These are phyloP conservation scores for Cydia amplana DNA, from an alignment of 1,140 invertebrate species.

Conservation along the genomic window DNA sequence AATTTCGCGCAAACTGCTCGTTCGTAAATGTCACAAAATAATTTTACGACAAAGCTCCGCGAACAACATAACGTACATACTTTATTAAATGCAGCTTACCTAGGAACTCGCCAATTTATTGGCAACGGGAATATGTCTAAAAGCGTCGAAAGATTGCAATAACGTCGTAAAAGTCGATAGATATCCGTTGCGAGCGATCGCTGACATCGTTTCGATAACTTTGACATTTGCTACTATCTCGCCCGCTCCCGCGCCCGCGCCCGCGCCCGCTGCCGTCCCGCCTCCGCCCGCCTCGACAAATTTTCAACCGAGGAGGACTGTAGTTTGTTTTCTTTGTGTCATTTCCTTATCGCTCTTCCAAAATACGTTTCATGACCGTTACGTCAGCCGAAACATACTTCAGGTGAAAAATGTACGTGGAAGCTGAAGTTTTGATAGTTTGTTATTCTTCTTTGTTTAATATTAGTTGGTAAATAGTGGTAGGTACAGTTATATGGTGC, in stretches of 20 bases:
- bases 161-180: constrained; percentile 52
- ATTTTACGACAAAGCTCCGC: constrained; percentile 23
- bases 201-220: constrained; percentile 73
- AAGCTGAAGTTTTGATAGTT: constrained; percentile 52
- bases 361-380: constrained; percentile 76
- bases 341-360: constrained; percentile 78
- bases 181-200: constrained; percentile 64
- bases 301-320: constrained; percentile 67
- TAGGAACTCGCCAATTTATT: constrained; percentile 32
- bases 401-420: constrained; percentile 64
- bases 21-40: constrained; percentile 32
- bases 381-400: constrained; percentile 70
- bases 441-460: constrained; percentile 20
- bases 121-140: constrained; percentile 46
- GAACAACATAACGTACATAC: constrained; percentile 27
- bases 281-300: constrained; percentile 58
- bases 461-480: background rate
- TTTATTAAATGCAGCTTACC: constrained; percentile 32
- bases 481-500: background rate
- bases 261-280: constrained; percentile 42
- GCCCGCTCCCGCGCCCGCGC: constrained; percentile 43
- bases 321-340: constrained; percentile 77
- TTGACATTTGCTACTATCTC: constrained; percentile 62
- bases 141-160: constrained; percentile 53
- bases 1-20: constrained; percentile 26